These are phyloP conservation scores for Zaprionus lachaisei DNA, from an alignment of 1,140 invertebrate genomes.

Conservation along the genomic window DNA sequence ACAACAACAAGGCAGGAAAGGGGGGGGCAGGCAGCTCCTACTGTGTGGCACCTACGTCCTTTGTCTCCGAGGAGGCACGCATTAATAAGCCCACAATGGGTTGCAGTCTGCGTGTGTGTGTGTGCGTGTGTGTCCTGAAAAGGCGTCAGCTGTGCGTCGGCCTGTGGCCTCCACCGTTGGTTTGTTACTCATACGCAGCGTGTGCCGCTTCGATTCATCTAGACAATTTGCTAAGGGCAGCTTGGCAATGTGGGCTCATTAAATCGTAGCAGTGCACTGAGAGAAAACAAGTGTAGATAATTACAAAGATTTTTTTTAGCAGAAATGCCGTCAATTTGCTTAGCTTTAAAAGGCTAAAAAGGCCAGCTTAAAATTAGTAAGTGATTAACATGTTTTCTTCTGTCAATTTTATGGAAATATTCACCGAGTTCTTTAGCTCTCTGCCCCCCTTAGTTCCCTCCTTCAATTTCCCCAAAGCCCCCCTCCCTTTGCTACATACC, in stretches of 20 bases:
- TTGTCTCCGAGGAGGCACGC: constrained; percentile 8
- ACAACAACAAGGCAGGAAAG: background rate
- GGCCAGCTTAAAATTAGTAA: background rate
- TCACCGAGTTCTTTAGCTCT: background rate
- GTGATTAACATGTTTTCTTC: constrained; percentile 1
- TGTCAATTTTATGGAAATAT: background rate
- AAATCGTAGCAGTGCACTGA: constrained; percentile 41
- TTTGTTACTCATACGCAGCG: constrained; percentile 65
- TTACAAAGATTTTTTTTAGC: too few relatives aligned
- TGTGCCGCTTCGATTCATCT: constrained; percentile 45
- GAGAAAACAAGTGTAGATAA: background rate
- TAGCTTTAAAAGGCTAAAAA: background rate
- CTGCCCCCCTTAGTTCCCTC: too few relatives aligned
- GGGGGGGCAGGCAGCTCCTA: background rate
- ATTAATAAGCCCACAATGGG: constrained; percentile 28
- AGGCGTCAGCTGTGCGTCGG: constrained; percentile 39
- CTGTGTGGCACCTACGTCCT: background rate
- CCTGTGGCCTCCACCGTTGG: constrained; percentile 25
- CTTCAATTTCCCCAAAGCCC: too few relatives aligned
- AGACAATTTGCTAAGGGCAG: constrained; percentile 40
- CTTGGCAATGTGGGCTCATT: constrained; percentile 56
- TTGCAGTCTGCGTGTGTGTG: background rate
- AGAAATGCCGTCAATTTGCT: background rate
- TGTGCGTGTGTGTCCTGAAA: background rate
- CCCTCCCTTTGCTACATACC: background rate